Percentiles rank a stretch among this genome's conserved stretches.
Evolutionary conservation across 2,888 invertebrate genomes (phyloP).

Genomic region (Spisula subtruncata): DNA sequence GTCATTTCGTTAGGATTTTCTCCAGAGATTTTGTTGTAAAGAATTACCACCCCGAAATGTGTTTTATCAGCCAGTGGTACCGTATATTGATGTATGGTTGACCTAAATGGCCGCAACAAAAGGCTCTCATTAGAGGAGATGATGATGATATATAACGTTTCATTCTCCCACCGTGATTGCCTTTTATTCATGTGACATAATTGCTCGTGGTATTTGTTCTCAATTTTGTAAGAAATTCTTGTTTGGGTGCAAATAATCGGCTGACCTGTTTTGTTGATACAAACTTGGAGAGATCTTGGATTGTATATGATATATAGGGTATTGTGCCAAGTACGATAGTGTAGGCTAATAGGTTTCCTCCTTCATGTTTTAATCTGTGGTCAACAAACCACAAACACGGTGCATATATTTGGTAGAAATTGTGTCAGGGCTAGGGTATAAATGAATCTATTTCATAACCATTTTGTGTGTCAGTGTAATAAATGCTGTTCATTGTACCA

Average conservation of each 20-base stretch:
- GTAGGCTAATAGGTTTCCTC: background rate
- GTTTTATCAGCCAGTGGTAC: background rate
- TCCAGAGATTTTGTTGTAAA: no score
- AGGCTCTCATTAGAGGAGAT: background rate
- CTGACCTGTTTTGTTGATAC: background rate
- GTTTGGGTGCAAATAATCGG: background rate
- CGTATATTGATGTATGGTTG: background rate
- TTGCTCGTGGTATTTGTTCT: background rate
- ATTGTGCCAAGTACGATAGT: background rate
- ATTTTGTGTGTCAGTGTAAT: no score
- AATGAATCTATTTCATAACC: no score
- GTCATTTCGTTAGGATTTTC: no score
- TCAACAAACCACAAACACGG: background rate
- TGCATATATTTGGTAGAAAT: background rate
- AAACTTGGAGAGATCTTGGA: background rate
- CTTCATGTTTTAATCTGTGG: background rate
- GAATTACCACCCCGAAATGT: no score
- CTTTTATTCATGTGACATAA: slow-evolving; percentile 16
- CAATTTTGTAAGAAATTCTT: background rate
- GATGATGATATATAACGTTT: background rate
- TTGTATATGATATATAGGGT: background rate
- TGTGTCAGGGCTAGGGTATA: no score
- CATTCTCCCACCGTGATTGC: background rate
- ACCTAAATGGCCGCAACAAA: background rate
- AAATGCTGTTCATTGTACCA: no score